Evolutionary conservation across 2,797 vertebrate genomes (phyloP).

Genomic region (Spatula versicolor): DNA sequence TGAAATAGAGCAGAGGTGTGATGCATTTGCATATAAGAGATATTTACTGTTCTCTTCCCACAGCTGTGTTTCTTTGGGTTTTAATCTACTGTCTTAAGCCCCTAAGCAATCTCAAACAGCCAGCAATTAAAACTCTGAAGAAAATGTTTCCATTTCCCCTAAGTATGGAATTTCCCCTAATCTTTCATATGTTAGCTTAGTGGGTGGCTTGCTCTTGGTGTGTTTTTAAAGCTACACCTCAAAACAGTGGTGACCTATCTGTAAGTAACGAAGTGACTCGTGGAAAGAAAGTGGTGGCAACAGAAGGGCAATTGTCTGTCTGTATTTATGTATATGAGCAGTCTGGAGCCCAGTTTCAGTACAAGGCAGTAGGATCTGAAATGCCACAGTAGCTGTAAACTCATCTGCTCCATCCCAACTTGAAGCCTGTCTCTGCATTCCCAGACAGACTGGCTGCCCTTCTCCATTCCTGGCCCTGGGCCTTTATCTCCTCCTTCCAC

Average conservation of each 20-base stretch:
- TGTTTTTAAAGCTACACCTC: neutral
- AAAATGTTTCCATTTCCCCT: neutral
- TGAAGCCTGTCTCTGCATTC: neutral
- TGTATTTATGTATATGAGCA: neutral
- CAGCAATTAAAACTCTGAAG: neutral
- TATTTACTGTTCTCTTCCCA: neutral
- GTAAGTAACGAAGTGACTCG: neutral
- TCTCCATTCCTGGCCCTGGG: neutral
- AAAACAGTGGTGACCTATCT: neutral
- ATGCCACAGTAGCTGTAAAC: neutral
- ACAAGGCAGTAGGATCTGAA: neutral
- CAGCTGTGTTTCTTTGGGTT: neutral
- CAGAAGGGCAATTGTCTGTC: neutral
- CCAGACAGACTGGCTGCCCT: neutral
- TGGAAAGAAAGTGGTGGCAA: neutral
- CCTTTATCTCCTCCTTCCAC: neutral
- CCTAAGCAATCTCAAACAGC: neutral
- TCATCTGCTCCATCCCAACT: neutral
- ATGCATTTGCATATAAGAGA: neutral
- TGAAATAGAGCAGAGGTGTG: neutral
- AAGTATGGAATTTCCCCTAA: slow-evolving; percentile 7
- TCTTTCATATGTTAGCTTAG: neutral
- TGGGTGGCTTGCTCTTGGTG: neutral
- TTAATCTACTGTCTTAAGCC: neutral
- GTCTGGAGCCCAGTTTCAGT: neutral